Conservation (phyloP, 2,888 invertebrate genomes). For the Scaptomyza tumidula region DNA sequence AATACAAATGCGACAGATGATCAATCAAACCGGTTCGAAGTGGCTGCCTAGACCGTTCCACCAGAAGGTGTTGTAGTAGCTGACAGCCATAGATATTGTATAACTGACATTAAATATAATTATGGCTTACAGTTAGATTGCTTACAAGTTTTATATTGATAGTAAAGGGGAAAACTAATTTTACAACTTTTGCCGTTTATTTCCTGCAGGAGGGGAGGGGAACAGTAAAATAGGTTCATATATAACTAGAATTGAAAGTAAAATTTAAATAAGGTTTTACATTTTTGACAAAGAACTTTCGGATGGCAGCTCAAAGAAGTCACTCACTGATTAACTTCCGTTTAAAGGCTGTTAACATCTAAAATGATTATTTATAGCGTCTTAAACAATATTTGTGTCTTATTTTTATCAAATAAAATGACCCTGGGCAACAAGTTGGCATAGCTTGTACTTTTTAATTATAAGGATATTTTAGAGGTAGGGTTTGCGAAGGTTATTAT, state of each 20-base stretch:
- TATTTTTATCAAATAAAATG: no score
- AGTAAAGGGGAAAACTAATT: background rate
- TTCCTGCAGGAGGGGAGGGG: background rate
- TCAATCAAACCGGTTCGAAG: conserved; percentile 68
- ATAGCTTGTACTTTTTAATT: background rate
- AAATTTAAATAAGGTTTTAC: no score
- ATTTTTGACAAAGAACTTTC: no score
- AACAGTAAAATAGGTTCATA: background rate
- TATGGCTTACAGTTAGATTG: background rate
- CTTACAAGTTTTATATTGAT: background rate
- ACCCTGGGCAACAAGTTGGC: background rate
- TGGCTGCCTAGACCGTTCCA: conserved; percentile 6
- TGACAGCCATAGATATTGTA: conserved; percentile 28
- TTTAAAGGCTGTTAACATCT: no score
- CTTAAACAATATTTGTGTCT: no score
- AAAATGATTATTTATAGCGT: no score
- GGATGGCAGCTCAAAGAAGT: no score
- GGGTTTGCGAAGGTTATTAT: background rate
- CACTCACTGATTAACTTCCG: no score
- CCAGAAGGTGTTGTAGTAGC: conserved; percentile 26
- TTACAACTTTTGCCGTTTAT: background rate
- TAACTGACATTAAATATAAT: conserved; percentile 18
- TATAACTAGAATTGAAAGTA: no score
- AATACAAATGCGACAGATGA: conserved; percentile 67
- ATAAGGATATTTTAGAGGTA: background rate